These are phyloP conservation scores for Samia ricini DNA, from an alignment of 1,140 invertebrate genomes.

Conservation along the genomic window DNA sequence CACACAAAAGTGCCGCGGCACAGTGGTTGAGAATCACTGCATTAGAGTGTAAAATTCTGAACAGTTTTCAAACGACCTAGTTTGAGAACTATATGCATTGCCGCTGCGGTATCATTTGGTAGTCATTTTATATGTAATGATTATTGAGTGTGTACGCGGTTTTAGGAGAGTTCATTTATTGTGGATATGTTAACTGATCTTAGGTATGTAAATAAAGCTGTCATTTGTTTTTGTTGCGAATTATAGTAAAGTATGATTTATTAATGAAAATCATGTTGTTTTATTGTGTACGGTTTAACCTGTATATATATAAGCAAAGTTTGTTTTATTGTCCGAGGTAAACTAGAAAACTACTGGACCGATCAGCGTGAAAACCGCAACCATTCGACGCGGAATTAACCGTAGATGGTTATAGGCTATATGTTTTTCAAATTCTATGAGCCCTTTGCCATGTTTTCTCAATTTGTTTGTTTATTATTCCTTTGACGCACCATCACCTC, in stretches of 20 bases:
- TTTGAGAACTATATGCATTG: background rate
- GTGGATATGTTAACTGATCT: slow-evolving; percentile 25
- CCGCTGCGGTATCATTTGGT: background rate
- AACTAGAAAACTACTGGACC: too few species aligned
- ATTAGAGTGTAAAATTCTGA: background rate
- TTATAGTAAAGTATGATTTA: slow-evolving; percentile 17
- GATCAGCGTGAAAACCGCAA: too few species aligned
- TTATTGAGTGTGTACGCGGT: slow-evolving; percentile 6
- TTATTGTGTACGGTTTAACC: slow-evolving; percentile 10
- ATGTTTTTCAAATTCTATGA: too few species aligned
- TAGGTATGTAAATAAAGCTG: slow-evolving; percentile 43
- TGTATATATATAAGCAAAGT: too few species aligned
- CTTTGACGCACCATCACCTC: too few species aligned
- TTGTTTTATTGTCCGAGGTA: too few species aligned
- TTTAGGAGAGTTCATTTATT: slow-evolving; percentile 18
- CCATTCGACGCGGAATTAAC: too few species aligned
- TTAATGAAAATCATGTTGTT: slow-evolving; percentile 1
- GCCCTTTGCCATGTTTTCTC: too few species aligned
- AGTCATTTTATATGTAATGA: background rate
- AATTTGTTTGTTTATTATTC: too few species aligned
- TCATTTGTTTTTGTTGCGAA: slow-evolving; percentile 46
- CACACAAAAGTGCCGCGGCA: too few species aligned
- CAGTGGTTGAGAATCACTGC: too few species aligned
- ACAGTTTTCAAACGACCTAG: background rate
- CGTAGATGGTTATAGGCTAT: too few species aligned